Conservation (phyloP, 2,113 vertebrate species). For the Chamaetylas fuelleborni region DNA sequence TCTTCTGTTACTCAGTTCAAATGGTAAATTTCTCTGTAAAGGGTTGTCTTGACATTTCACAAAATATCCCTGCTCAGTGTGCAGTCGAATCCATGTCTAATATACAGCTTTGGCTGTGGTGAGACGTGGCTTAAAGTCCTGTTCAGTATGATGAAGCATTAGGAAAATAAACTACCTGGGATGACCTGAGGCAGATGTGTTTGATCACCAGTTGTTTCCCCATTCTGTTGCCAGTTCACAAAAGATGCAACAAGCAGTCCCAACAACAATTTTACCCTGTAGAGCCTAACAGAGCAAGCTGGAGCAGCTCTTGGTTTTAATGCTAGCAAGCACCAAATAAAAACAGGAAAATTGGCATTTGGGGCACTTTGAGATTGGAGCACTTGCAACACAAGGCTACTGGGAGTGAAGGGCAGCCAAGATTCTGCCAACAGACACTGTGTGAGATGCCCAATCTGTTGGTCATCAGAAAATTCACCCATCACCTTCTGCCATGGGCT, state of each 20-base stretch:
- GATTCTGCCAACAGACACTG: not conserved
- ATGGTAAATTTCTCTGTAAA: not conserved
- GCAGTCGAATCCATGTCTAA: fast-evolving
- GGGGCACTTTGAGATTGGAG: not conserved
- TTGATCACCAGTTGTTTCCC: not conserved
- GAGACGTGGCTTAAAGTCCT: not conserved
- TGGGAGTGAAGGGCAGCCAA: not conserved
- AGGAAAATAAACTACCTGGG: not conserved
- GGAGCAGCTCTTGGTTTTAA: not conserved
- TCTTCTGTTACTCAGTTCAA: not conserved
- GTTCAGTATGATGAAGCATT: not conserved
- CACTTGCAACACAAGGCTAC: not conserved
- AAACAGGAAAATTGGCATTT: not conserved
- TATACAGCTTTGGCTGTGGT: not conserved
- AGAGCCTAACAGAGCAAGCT: not conserved
- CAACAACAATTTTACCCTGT: not conserved
- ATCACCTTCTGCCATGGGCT: not conserved
- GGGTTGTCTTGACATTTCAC: not conserved
- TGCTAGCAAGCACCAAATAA: not conserved
- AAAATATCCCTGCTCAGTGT: not conserved
- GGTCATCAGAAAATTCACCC: not conserved
- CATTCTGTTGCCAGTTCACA: not conserved
- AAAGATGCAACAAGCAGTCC: not conserved
- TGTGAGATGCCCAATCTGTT: not conserved
- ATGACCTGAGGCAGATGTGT: not conserved